These are phyloP conservation scores for Teinopalpus imperialis DNA, from an alignment of 2,888 invertebrate species.

Conservation along the genomic window DNA sequence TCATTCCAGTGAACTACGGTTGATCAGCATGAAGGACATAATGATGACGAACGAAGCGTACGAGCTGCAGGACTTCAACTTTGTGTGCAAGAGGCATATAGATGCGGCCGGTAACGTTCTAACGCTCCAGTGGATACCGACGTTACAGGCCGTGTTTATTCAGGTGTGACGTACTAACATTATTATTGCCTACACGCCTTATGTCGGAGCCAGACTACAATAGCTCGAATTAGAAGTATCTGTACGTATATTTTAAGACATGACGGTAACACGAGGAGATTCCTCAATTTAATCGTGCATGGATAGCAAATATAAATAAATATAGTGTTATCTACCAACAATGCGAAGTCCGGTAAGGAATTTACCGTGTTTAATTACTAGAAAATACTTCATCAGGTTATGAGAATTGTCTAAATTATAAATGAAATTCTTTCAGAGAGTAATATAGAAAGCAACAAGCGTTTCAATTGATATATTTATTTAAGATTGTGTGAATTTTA, in stretches of 20 bases:
- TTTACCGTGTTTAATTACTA: no score
- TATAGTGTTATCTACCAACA: no score
- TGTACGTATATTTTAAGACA: not conserved
- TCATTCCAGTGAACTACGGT: conserved; percentile 76
- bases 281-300: no score
- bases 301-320: no score
- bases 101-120: conserved; percentile 86
- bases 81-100: conserved; percentile 77
- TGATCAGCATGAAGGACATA: conserved; percentile 83
- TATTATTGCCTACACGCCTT: conserved; percentile 2
- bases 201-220: not conserved
- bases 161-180: conserved; percentile 54
- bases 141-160: conserved; percentile 83
- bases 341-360: no score
- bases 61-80: conserved; percentile 85
- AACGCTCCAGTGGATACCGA: conserved; percentile 83
- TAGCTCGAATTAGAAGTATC: not conserved
- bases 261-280: no score
- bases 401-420: no score
- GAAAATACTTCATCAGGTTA: no score
- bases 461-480: no score
- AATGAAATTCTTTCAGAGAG: no score
- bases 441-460: no score
- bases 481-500: no score
- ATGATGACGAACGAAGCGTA: conserved; percentile 83